A percentile compares a stretch with the other conserved stretches of the same genome.
These are phyloP conservation scores for Brachionus koreanus DNA, from an alignment of 1,140 invertebrate species.

Conservation along the genomic window DNA sequence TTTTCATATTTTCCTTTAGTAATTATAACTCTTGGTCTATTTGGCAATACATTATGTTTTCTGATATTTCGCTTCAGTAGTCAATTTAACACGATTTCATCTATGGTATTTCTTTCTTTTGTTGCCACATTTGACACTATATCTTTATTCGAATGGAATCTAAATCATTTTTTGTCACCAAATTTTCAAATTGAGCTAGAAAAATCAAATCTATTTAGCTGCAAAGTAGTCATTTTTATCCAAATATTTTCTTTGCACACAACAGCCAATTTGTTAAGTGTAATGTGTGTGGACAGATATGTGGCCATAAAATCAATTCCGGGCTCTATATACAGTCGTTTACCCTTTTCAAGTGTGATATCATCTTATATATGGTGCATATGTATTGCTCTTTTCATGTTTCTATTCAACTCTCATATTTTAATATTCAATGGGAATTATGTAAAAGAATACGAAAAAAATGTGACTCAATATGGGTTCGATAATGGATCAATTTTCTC, in stretches of 20 bases:
- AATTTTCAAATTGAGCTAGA: neutral
- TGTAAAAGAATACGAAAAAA: neutral
- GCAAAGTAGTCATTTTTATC: neutral
- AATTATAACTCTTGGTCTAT: neutral
- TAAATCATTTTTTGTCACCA: neutral
- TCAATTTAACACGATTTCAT: neutral
- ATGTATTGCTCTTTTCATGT: neutral
- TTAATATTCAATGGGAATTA: conserved; percentile 26
- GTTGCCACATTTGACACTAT: neutral
- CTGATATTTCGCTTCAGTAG: neutral
- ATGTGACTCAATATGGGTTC: neutral
- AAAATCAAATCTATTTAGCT: neutral
- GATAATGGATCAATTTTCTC: neutral
- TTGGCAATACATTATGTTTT: conserved; percentile 3
- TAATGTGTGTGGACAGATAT: conserved; percentile 9
- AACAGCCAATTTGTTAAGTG: neutral
- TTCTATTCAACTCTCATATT: conserved; percentile 8
- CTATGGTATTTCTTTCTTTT: neutral
- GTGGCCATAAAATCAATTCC: neutral
- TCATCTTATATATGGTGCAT: neutral
- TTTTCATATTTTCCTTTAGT: neutral
- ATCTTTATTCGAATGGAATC: neutral
- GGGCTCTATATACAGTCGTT: neutral
- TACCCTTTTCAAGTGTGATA: neutral
- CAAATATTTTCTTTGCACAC: neutral